A percentile compares a stretch with the other conserved stretches of the same genome.
phyloP scores from a whole-genome alignment of 2,113 vertebrate genomes.

The Cairina moschata region DNA sequence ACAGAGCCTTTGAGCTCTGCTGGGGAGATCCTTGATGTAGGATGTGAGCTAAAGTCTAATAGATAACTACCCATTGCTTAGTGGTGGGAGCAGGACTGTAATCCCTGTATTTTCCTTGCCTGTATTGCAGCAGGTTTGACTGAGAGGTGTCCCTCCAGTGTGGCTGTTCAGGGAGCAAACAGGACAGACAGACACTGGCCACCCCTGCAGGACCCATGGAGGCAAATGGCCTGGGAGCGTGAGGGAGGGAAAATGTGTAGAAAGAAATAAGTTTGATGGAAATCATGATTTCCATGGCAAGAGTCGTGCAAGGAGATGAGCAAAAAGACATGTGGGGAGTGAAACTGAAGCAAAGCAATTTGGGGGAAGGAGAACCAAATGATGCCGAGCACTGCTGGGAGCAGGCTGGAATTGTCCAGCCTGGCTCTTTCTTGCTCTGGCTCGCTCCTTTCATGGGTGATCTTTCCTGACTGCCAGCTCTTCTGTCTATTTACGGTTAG shows the following conservation, averaged over 20 bases:
- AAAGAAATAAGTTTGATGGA: not conserved
- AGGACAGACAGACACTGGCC: not conserved
- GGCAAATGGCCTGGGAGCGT: accelerated
- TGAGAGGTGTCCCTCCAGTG: not conserved
- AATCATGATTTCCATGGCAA: not conserved
- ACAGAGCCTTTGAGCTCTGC: not conserved
- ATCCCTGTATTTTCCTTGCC: not conserved
- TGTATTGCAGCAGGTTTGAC: not conserved
- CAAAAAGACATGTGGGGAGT: not conserved
- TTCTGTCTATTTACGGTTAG: not conserved
- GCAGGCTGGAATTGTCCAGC: not conserved
- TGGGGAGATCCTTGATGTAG: not conserved
- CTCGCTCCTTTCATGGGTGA: not conserved
- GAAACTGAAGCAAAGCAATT: accelerated
- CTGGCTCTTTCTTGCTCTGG: not conserved
- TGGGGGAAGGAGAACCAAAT: not conserved
- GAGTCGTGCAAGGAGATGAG: accelerated
- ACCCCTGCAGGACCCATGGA: not conserved
- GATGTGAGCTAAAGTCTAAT: not conserved
- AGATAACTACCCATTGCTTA: not conserved
- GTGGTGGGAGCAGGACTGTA: not conserved
- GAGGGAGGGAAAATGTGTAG: not conserved
- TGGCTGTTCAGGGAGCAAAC: not conserved
- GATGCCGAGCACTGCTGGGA: not conserved
- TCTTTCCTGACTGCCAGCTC: not conserved